Evolutionary conservation across 2,797 vertebrate species (phyloP), one percentile per base, ranked within the genome.

Genomic region (Bryconaethiops microstoma): DNA sequence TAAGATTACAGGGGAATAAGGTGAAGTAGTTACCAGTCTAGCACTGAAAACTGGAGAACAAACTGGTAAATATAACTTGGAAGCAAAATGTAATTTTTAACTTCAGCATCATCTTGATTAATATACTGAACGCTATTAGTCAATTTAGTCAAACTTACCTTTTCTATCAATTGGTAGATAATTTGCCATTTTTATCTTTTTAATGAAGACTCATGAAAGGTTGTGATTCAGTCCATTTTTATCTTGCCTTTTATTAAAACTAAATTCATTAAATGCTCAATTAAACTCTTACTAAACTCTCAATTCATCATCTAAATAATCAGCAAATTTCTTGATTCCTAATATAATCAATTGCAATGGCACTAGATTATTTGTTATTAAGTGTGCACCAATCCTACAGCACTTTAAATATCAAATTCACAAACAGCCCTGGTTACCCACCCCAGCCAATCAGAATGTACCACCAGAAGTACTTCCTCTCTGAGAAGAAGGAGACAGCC

Each of bases 371-470:
- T 10, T 42, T 67, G 19, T 2, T 42, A 39, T 8, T 40, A 65
- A 67, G 39, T 48, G 42, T 69, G 21, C 23, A 50, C 23, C 48
- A 71, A 13, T 21, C 69, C 25, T 50, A 10, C 23, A 35, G n/a
- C 70, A 35, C 70, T 71, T 54, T 19, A 50, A 23, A 12, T 42
- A 42, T 70, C 7, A 71, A 19, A 83, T 45, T 12, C 68, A 63
- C 14, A 59, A 12, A 5, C 55, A 39, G 8, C 35, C 25, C 76
- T 19, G 25, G 29, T 42, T 74, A 76, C 97, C 1, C 93, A 98
- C 98, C 98, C 98, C 98, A 99, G 89, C 98, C 98, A 19, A 99
- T 96, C 85, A 99, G 77, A 89, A 99, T 98, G 93, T 99, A 99
- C 86, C 96, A 96, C 96, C 98, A 97, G 89, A 99, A 99, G 91